Base-by-base conservation (phyloP, 2,113 vertebrate species). In the Argyrosomus japonicus region DNA sequence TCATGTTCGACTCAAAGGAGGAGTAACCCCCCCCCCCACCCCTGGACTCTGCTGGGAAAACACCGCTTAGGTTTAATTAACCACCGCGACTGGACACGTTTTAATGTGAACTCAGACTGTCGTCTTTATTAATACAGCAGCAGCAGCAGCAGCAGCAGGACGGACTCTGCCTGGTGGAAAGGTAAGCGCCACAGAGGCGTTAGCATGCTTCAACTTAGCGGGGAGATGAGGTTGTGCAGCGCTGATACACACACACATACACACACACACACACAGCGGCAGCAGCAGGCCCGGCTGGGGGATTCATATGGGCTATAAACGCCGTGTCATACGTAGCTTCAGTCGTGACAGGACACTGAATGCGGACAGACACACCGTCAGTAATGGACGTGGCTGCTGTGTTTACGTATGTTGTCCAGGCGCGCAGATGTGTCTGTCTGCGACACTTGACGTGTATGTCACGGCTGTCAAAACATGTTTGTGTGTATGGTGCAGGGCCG, bases 1-100 rank as follows among this genome's bases (percentile, higher is more conserved):
- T 62, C 82, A 76, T 32, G 82, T 89, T 64, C 71, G 82, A 4
- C 77, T 88, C 19, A 87, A 82, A 88, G 74, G 67, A 89, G 84
- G 76, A 87, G 51, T 80, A 15, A 58, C 32, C 61, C 67, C 64
- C 63, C 32, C 32, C 32, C 6, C 6, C 32, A 36, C 32, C 32
- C 56, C 19, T 6, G 74, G 74, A 77, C 27, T 2, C 74, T 68
- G 70, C 77, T 63, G 73, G 79, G 51, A 57, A 79, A 84, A 75
- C 45, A 63, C 68, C 45, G 68, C 76, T 45, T 10, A 74, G 61
- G 29, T 75, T 71, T 74, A 68, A 82, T 80, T 61, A 65, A 43
- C 61, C 51, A 50, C 61, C 13, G 45, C 50, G 54, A 23, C 68
- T 68, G 78, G 73, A 68, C 62, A 53, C 36, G 19, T 67, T 70